A percentile compares a stretch with the other conserved stretches of the same genome.
phyloP scores from a whole-genome alignment of 2,113 vertebrate genomes.

The Gambusia affinis region DNA sequence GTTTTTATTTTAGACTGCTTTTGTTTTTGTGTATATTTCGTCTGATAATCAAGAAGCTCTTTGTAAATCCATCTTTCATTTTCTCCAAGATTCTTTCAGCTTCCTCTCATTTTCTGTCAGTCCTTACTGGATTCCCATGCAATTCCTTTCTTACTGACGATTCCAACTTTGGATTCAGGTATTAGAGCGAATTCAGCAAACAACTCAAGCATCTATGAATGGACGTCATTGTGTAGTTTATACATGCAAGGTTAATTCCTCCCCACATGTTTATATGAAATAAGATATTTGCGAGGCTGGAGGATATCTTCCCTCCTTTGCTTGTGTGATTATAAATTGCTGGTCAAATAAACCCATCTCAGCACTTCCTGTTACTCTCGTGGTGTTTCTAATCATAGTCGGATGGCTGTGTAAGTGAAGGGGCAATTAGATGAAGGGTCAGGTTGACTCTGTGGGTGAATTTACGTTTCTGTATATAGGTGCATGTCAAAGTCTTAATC shows the following conservation, averaged over 20 bases:
- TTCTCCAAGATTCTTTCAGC: constrained; percentile 59
- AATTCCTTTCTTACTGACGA: constrained; percentile 3
- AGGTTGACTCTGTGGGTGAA: constrained; percentile 7
- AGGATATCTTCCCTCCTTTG: constrained; percentile 46
- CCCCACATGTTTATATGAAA: constrained; percentile 45
- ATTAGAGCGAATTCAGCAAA: constrained; percentile 16
- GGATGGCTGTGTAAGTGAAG: constrained; percentile 10
- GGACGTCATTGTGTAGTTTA: constrained; percentile 34
- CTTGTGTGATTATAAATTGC: constrained; percentile 66
- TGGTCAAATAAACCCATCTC: constrained; percentile 72
- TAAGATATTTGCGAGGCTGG: constrained; percentile 62
- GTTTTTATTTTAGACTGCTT: constrained; percentile 16
- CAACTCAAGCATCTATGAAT: constrained; percentile 42
- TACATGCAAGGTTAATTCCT: constrained; percentile 17
- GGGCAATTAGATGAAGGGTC: constrained; percentile 56
- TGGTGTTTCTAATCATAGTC: constrained; percentile 29
- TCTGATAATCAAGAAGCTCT: constrained; percentile 37
- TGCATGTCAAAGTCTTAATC: constrained; percentile 23
- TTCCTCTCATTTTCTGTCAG: constrained; percentile 70
- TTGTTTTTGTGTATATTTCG: constrained; percentile 33
- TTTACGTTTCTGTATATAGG: constrained; percentile 7
- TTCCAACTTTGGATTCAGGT: constrained; percentile 4
- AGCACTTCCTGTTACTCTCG: constrained; percentile 58
- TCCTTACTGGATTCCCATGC: constrained; percentile 51
- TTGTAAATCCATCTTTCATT: constrained; percentile 62